phyloP scores from a whole-genome alignment of 2,888 invertebrate species.

The Brachyptera putata region DNA sequence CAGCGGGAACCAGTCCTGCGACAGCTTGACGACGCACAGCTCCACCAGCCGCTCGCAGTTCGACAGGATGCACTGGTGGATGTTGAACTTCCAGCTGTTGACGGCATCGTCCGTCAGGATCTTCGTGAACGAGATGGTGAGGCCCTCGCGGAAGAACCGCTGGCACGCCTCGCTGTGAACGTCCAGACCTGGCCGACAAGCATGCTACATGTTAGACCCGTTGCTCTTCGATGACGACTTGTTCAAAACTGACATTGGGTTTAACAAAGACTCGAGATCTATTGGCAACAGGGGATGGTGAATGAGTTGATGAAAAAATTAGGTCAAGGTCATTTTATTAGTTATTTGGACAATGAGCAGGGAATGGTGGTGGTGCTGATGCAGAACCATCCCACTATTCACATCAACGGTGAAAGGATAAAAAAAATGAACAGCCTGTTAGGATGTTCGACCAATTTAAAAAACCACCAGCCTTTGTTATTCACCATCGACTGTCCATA shows the following conservation, averaged over 20 bases:
- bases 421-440: too few relatives aligned
- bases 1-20: conserved; percentile 86
- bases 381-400: neutral
- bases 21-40: conserved; percentile 86
- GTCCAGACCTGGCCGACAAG: conserved; percentile 82
- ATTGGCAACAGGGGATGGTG: too few relatives aligned
- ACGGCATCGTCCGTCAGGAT: conserved; percentile 97
- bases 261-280: neutral
- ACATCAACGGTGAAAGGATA: neutral
- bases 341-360: too few relatives aligned
- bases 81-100: conserved; percentile 95
- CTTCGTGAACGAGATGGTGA: conserved; percentile 92
- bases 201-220: too few relatives aligned
- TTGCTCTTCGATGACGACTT: too few relatives aligned
- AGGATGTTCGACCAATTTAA: too few relatives aligned
- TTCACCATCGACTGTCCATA: too few relatives aligned
- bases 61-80: conserved; percentile 90
- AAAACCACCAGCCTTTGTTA: too few relatives aligned
- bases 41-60: conserved; percentile 91
- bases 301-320: too few relatives aligned
- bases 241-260: conserved; percentile 33
- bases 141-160: conserved; percentile 89
- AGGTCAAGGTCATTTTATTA: too few relatives aligned
- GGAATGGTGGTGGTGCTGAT: too few relatives aligned
- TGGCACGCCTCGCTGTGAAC: conserved; percentile 85